These are phyloP conservation scores for Alentia gelatinosa DNA, from an alignment of 2,888 invertebrate genomes.

Conservation along the genomic window DNA sequence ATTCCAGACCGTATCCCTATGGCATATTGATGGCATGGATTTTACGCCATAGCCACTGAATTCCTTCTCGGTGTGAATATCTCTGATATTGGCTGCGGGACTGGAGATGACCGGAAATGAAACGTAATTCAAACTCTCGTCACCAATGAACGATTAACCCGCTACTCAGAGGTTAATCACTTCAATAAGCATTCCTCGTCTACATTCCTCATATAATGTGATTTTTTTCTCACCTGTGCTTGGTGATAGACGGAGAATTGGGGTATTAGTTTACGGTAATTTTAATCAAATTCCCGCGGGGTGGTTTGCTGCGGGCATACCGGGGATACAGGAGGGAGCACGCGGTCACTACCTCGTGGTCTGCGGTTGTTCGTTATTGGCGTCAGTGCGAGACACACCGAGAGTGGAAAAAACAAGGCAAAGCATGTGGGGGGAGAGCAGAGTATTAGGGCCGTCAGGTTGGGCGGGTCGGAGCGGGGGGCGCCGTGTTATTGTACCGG, in stretches of 20 bases:
- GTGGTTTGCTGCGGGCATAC: neutral
- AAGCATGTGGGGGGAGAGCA: neutral
- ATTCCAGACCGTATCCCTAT: too few species aligned
- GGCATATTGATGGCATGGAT: neutral
- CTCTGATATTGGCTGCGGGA: neutral
- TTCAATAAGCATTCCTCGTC: neutral
- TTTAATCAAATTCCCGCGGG: neutral
- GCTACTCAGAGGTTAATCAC: neutral
- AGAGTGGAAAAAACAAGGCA: neutral
- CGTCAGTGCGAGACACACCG: neutral
- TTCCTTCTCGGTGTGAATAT: neutral
- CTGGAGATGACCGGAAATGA: neutral
- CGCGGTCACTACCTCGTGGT: neutral
- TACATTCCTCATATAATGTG: neutral
- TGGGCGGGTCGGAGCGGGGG: neutral
- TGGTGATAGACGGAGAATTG: neutral
- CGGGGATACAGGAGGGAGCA: neutral
- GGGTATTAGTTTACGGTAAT: neutral
- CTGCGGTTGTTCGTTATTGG: neutral
- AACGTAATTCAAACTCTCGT: neutral
- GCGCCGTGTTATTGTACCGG: neutral
- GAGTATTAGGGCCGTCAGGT: neutral
- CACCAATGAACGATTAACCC: neutral
- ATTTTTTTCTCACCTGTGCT: neutral
- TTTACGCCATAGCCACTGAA: neutral